These are phyloP conservation scores for Oenanthe oenanthe DNA, from an alignment of 2,113 vertebrate genomes.

Conservation along the genomic window DNA sequence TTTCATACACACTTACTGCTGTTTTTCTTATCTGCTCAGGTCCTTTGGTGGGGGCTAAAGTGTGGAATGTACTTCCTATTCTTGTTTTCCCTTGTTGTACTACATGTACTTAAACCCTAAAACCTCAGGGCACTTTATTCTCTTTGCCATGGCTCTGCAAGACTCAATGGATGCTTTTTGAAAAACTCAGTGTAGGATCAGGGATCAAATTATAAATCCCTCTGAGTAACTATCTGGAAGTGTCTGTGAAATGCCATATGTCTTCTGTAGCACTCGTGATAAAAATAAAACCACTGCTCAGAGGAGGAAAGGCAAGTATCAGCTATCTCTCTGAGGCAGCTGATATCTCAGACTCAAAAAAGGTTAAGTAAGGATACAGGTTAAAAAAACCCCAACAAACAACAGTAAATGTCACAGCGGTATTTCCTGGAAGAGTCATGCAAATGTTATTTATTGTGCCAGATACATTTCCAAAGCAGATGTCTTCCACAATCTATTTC, in stretches of 20 bases:
- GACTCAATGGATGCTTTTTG: background rate
- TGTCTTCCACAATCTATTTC: constrained; percentile 39
- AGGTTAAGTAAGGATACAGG: constrained; percentile 44
- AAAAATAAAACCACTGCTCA: background rate
- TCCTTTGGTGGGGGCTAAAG: background rate
- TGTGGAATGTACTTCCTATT: background rate
- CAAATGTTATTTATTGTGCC: constrained; percentile 66
- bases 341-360: background rate
- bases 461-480: constrained; percentile 65
- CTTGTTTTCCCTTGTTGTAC: background rate
- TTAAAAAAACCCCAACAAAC: background rate
- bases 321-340: background rate
- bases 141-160: background rate
- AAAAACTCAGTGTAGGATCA: background rate
- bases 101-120: background rate
- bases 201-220: background rate
- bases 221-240: background rate
- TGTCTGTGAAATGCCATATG: background rate
- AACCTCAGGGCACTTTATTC: background rate
- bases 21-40: background rate
- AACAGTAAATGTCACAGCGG: constrained; percentile 54
- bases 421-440: constrained; percentile 59
- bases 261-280: background rate
- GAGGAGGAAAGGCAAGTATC: background rate
- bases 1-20: background rate